Evolutionary conservation across 1,140 invertebrate genomes (phyloP), one percentile per base, ranked within the genome.

Genomic region (Macrobrachium rosenbergii): DNA sequence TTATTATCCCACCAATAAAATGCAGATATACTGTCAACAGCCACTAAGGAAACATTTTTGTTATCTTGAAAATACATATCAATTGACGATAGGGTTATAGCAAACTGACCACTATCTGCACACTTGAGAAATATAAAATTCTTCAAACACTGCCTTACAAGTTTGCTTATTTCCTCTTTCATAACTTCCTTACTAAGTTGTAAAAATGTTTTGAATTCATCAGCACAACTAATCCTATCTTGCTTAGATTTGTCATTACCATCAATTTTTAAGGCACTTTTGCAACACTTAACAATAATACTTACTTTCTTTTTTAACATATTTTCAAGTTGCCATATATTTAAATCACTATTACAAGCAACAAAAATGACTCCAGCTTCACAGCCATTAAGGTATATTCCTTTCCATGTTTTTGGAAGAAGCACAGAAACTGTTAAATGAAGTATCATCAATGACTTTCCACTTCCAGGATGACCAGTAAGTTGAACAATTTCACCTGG

Each of bases 241-340:
- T 17, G 23, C 37, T 6, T 37, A 37, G 28, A 37, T 37, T 37
- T 43, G 5, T 17, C 21, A 17, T 28, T 72, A 1, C 5, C n/a
- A 0, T 8, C 69, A 72, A 21, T n/a, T n/a, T 72, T 72, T 17
- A 72, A 1, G 23, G 23, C 69, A n/a, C 14, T 43, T n/a, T 43
- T 72, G 8, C 23, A 23, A 72, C 21, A n/a, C n/a, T 72, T 72
- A 72, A 72, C 21, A 14, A 23, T 23, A 16, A 28, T 72, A 23
- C 37, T 72, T 28, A 72, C 21, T 43, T 43, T 72, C 69, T n/a
- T 72, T 43, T 72, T 23, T 43, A 72, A 72, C 69, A 72, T 72
- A 28, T 72, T 72, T 21, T 72, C 69, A 23, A 72, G 16, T 17
- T 72, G 69, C 69, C 23, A 72, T 23, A 72, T 72, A 23, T n/a